A percentile compares a stretch with the other conserved stretches of the same genome.
These are phyloP conservation scores for Dermatemys mawii DNA, from an alignment of 2,113 vertebrate species.

Conservation along the genomic window DNA sequence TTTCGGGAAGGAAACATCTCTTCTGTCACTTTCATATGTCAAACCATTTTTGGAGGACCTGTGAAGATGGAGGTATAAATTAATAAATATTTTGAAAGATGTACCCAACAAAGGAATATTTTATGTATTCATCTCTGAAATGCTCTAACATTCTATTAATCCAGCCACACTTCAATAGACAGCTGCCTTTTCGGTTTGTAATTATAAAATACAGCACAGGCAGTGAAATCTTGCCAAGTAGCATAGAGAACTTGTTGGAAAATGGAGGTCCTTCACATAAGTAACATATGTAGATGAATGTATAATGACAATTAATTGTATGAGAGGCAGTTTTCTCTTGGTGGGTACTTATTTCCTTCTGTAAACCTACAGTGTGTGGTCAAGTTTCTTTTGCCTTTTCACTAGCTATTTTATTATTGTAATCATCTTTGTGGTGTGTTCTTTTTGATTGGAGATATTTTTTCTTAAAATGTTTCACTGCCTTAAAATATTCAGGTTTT, in stretches of 20 bases:
- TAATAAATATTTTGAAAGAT: background rate
- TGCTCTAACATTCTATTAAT: background rate
- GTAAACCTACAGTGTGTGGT: conserved; percentile 37
- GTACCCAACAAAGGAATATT: background rate
- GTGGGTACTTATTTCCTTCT: conserved; percentile 37
- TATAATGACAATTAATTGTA: conserved; percentile 65
- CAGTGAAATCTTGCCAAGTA: conserved; percentile 7
- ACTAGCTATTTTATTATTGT: conserved; percentile 43
- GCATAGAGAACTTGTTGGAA: background rate
- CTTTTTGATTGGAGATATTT: conserved; percentile 40
- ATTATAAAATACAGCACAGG: background rate
- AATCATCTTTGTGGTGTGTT: conserved; percentile 17
- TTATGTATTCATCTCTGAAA: background rate
- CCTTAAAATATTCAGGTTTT: conserved; percentile 6
- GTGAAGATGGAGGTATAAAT: background rate
- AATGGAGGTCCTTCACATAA: conserved; percentile 58
- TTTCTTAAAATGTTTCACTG: conserved; percentile 19
- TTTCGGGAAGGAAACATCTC: background rate
- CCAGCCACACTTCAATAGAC: background rate
- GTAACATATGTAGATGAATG: conserved; percentile 68
- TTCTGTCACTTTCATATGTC: background rate
- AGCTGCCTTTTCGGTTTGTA: background rate
- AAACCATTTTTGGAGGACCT: background rate
- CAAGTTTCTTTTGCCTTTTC: conserved; percentile 39
- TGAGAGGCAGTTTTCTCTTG: conserved; percentile 49